phyloP scores from a whole-genome alignment of 2,113 vertebrate genomes.

The Tragelaphus imberbis region DNA sequence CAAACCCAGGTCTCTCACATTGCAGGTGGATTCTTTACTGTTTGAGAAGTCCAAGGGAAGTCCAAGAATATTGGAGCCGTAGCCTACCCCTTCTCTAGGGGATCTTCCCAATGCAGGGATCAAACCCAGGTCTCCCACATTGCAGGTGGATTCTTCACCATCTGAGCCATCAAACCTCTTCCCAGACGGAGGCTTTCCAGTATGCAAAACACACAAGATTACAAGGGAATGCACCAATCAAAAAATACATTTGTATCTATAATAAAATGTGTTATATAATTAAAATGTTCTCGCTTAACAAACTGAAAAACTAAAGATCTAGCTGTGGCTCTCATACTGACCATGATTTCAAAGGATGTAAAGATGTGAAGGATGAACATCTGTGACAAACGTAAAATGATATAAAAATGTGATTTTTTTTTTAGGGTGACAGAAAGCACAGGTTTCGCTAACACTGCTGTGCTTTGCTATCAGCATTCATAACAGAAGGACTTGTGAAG shows the following conservation, averaged over 20 bases:
- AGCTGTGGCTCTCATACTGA: background rate
- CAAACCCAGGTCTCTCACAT: background rate
- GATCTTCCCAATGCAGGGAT: background rate
- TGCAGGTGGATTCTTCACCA: background rate
- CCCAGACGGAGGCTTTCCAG: background rate
- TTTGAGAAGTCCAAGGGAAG: background rate
- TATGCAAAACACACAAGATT: background rate
- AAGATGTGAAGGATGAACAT: background rate
- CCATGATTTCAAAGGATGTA: background rate
- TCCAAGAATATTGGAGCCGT: background rate
- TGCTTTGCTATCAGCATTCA: background rate
- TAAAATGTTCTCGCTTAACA: background rate
- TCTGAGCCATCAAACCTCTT: background rate
- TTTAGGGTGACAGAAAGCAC: background rate
- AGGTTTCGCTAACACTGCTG: background rate
- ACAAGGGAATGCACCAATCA: background rate
- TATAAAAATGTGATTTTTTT: background rate
- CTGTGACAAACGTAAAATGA: background rate
- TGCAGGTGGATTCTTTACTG: background rate
- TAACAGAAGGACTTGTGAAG: background rate
- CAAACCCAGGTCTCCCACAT: background rate
- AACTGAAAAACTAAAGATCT: background rate
- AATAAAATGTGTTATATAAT: background rate
- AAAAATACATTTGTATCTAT: background rate
- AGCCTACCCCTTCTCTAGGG: background rate